Evolutionary conservation across 2,888 invertebrate species (phyloP).

Genomic region (Spisula solida): DNA sequence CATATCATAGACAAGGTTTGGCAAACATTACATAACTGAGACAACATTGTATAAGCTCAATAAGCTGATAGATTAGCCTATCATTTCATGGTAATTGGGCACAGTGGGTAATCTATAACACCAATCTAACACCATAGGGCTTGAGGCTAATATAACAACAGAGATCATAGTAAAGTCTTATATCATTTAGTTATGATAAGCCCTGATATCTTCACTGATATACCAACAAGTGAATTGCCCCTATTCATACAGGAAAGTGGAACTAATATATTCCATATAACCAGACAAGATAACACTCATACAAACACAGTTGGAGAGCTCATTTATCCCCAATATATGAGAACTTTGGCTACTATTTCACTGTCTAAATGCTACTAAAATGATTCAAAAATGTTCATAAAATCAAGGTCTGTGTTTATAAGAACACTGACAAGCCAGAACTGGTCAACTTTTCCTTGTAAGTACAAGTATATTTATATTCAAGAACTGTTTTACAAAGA

Average conservation of each 20-base stretch:
- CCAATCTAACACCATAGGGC: neutral
- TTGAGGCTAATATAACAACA: neutral
- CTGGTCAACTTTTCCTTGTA: too few species aligned
- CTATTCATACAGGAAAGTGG: neutral
- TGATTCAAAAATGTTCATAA: too few species aligned
- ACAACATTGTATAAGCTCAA: conserved; percentile 1
- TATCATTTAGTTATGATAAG: neutral
- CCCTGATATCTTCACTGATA: neutral
- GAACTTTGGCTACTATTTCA: neutral
- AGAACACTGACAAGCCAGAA: too few species aligned
- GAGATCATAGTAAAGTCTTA: conserved; percentile 1
- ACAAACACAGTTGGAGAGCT: neutral
- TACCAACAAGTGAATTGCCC: conserved; percentile 11
- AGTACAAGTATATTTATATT: too few species aligned
- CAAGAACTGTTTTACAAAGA: too few species aligned
- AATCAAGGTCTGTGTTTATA: too few species aligned
- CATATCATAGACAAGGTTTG: neutral
- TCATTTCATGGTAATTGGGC: neutral
- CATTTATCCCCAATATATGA: neutral
- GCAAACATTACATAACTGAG: neutral
- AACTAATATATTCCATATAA: conserved; percentile 11
- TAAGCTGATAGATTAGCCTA: neutral
- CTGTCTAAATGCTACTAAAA: neutral
- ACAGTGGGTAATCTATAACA: neutral
- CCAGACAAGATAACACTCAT: conserved; percentile 4